A percentile compares a stretch with the other conserved stretches of the same genome.
Conservation (phyloP, 2,888 invertebrate species). For the Gastrophysa polygoni region DNA sequence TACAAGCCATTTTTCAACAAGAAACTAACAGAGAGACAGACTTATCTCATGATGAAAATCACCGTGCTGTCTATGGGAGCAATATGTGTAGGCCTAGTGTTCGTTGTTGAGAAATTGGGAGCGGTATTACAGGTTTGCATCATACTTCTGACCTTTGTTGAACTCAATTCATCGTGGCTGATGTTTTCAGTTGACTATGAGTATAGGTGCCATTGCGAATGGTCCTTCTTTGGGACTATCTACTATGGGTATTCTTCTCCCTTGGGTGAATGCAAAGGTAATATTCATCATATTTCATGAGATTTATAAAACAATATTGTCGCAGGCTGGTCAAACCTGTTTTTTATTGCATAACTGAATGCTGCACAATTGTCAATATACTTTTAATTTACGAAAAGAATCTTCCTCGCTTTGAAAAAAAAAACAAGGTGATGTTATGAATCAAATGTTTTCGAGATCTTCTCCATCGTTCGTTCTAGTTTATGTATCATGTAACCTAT, state of each 20-base stretch:
- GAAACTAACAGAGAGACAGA: constrained; percentile 68
- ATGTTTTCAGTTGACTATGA: constrained; percentile 63
- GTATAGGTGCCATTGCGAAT: constrained; percentile 68
- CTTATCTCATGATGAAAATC: constrained; percentile 73
- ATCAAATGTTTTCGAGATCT: too few relatives aligned
- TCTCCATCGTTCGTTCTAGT: too few relatives aligned
- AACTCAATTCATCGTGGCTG: too few relatives aligned
- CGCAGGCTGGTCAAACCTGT: not conserved
- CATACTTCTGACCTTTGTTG: too few relatives aligned
- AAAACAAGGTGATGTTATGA: too few relatives aligned
- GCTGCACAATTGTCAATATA: too few relatives aligned
- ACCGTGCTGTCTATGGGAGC: constrained; percentile 71
- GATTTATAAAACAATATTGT: not conserved
- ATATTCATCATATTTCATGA: not conserved
- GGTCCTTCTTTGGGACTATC: constrained; percentile 73
- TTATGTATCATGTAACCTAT: too few relatives aligned
- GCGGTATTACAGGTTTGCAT: constrained; percentile 57
- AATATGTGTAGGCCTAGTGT: constrained; percentile 71
- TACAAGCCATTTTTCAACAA: constrained; percentile 71
- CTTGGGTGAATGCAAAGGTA: constrained; percentile 69
- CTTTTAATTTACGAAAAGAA: too few relatives aligned
- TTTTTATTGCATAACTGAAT: too few relatives aligned
- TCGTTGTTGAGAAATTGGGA: constrained; percentile 74
- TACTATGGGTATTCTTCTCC: constrained; percentile 70
- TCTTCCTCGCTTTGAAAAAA: too few relatives aligned